These are phyloP conservation scores for Himalopsyche phryganea DNA, from an alignment of 1,140 invertebrate species.

Conservation along the genomic window DNA sequence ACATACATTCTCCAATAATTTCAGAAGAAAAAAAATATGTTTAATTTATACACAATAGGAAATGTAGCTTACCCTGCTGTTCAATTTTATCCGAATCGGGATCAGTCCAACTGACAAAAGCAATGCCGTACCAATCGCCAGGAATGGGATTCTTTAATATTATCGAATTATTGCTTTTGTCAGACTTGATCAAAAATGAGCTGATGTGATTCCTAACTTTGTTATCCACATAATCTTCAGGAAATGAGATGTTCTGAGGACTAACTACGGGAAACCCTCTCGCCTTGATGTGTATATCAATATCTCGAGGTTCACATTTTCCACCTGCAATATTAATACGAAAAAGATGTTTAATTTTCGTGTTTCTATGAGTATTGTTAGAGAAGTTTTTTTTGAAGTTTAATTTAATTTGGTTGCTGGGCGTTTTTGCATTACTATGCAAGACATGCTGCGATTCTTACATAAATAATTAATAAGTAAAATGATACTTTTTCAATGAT, in stretches of 20 bases:
- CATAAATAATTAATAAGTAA: no score
- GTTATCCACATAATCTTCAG: slow-evolving; percentile 25
- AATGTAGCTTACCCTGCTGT: slow-evolving; percentile 64
- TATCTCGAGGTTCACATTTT: slow-evolving; percentile 27
- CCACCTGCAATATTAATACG: slow-evolving; percentile 26
- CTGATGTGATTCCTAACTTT: slow-evolving; percentile 10
- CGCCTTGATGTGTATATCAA: slow-evolving; percentile 30
- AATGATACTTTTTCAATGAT: no score
- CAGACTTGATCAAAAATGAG: slow-evolving; percentile 20
- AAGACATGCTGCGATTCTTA: no score
- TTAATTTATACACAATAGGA: no score
- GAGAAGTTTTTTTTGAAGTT: no score
- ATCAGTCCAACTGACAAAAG: slow-evolving; percentile 65
- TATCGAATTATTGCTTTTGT: slow-evolving; percentile 19
- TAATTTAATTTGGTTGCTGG: no score
- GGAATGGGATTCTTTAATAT: slow-evolving; percentile 49
- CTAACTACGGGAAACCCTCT: slow-evolving; percentile 26
- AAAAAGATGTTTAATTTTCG: no score
- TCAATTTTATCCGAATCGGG: slow-evolving; percentile 63
- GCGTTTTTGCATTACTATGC: no score
- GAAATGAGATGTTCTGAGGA: slow-evolving; percentile 28
- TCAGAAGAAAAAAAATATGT: no score
- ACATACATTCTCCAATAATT: no score
- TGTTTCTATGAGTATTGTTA: no score
- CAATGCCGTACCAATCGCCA: slow-evolving; percentile 71